A percentile compares a stretch with the other conserved stretches of the same genome.
phyloP scores from a whole-genome alignment of 2,888 invertebrate species.

The Ctena decussata region DNA sequence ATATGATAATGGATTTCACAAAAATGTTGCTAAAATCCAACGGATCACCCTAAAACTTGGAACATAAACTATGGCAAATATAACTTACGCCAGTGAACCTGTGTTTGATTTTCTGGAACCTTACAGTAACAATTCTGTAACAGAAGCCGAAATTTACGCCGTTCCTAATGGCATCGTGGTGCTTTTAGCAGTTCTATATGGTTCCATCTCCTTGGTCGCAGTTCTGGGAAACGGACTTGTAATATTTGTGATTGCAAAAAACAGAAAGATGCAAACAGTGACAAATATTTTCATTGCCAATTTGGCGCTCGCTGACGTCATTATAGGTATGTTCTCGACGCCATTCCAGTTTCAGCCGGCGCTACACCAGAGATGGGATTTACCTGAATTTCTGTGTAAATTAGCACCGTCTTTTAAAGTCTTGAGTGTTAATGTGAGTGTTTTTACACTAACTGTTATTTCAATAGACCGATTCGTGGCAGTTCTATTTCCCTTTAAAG shows the following conservation, averaged over 20 bases:
- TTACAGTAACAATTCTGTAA: not conserved
- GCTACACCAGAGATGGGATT: slow-evolving; percentile 94
- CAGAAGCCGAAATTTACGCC: slow-evolving; percentile 89
- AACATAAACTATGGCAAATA: not conserved
- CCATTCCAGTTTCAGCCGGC: slow-evolving; percentile 97
- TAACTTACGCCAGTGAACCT: not conserved
- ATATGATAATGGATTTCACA: too few relatives aligned
- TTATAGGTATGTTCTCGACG: slow-evolving; percentile 94
- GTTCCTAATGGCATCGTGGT: slow-evolving; percentile 92
- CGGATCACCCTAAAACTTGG: too few relatives aligned
- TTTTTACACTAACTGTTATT: slow-evolving; percentile 95
- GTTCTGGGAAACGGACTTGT: slow-evolving; percentile 95
- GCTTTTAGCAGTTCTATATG: slow-evolving; percentile 93
- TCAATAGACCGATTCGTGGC: slow-evolving; percentile 93
- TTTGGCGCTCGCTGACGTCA: slow-evolving; percentile 94
- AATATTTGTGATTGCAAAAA: slow-evolving; percentile 94
- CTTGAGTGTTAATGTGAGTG: slow-evolving; percentile 95
- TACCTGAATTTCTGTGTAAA: slow-evolving; percentile 95
- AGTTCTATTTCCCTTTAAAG: slow-evolving; percentile 88
- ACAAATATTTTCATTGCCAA: slow-evolving; percentile 96
- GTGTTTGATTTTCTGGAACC: not conserved
- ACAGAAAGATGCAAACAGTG: slow-evolving; percentile 92
- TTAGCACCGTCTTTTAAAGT: slow-evolving; percentile 96
- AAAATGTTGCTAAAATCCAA: too few relatives aligned
- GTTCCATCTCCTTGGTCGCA: slow-evolving; percentile 93